Evolutionary conservation across 1,140 invertebrate species (phyloP), one percentile per base, ranked within the genome.

Genomic region (Colletes gigas): DNA sequence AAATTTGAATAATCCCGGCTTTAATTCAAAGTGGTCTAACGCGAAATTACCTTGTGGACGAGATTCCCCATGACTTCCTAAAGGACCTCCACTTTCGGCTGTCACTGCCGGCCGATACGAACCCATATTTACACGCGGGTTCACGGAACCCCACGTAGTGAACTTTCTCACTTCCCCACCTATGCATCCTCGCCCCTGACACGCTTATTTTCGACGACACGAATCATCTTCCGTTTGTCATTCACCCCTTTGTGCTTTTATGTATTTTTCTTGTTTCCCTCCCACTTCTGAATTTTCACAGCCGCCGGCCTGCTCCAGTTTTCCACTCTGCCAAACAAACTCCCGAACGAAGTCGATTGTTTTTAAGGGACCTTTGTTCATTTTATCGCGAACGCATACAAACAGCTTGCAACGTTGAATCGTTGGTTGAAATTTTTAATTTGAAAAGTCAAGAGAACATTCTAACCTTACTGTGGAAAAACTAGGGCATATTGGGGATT

Each of bases 91-190:
- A 74, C 83, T 86, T 89, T 86, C 78, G 80, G 78, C 74, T 85
- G 84, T 87, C 85, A 83, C 77, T 73, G 67, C 52, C 78, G 71
- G 62, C 55, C 74, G 73, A 82, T 82, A 66, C 76, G 59, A 59
- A 71, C 80, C 72, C 89, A 90, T 90, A 90, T 88, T 90, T 89
- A 90, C 81, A 39, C 78, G 70, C 70, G 63, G 21, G 75, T 83
- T 79, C 78, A 83, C 70, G 77, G 79, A 85, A 88, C 85, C 79
- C 81, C 72, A 79, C 82, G 62, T 17, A 63, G 82, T 59, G 69
- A 84, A 74, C 52, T 59, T 73, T 70, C 59, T 83, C 69, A 66
- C 67, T 78, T 86, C 75, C 77, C 82, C 80, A 79, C 76, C 82
- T 73, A 54, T 74, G 52, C 65, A 44, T 57, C 73, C 67, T 54